A percentile compares a stretch with the other conserved stretches of the same genome.
Conservation (phyloP, 2,888 invertebrate species). For the Leucophenga montana region DNA sequence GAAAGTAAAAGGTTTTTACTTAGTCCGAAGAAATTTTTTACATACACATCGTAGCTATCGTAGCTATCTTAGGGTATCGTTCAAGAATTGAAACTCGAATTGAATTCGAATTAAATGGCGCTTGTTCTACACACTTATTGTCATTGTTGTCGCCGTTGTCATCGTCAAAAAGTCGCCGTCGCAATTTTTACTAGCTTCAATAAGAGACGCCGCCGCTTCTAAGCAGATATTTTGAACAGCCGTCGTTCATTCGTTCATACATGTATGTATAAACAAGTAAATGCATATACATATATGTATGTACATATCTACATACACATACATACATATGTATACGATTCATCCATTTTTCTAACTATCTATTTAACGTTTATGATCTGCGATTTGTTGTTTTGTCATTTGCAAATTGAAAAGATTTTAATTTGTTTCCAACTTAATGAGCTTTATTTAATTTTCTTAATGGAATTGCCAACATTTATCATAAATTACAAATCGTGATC, state of each 20-base stretch:
- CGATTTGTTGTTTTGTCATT: slow-evolving; percentile 37
- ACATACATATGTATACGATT: too few species aligned
- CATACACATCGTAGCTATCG: too few species aligned
- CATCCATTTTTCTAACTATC: too few species aligned
- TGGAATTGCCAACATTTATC: slow-evolving; percentile 67
- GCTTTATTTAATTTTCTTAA: slow-evolving; percentile 65
- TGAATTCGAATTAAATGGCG: slow-evolving; percentile 2
- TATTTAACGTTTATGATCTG: too few species aligned
- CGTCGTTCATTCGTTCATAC: background rate
- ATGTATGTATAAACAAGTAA: too few species aligned
- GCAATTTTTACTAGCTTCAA: background rate
- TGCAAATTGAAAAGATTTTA: slow-evolving; percentile 37
- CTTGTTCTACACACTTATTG: background rate
- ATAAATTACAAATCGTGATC: slow-evolving; percentile 67
- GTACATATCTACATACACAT: too few species aligned
- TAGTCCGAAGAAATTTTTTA: too few species aligned
- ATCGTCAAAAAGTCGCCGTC: background rate
- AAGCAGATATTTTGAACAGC: background rate
- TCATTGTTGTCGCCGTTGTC: background rate
- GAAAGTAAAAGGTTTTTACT: too few species aligned
- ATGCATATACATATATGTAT: too few species aligned
- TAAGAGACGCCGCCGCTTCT: background rate
- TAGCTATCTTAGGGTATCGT: background rate
- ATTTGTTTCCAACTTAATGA: slow-evolving; percentile 57
- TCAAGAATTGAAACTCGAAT: background rate